phyloP scores from a whole-genome alignment of 2,888 invertebrate species.

The Cerastis rubricosa region DNA sequence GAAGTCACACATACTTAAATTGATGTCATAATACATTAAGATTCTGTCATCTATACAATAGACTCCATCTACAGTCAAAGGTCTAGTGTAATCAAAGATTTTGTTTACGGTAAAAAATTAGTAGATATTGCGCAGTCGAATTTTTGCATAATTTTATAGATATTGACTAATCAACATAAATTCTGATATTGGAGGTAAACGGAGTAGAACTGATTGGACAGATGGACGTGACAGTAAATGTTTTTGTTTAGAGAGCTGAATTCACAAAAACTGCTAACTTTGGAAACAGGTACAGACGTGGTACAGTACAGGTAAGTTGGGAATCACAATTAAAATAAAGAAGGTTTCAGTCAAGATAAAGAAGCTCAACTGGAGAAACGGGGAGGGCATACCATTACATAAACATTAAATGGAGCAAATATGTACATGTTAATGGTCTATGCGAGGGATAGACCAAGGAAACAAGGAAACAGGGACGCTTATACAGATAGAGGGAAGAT shows the following conservation, averaged over 20 bases:
- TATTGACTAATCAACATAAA: constrained; percentile 42
- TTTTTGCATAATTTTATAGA: constrained; percentile 55
- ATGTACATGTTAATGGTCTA: too few species aligned
- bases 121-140: constrained; percentile 41
- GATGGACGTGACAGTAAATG: constrained; percentile 8
- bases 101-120: constrained; percentile 46
- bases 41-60: background rate
- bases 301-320: background rate
- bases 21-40: background rate
- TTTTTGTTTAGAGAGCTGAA: constrained; percentile 5
- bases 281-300: too few species aligned
- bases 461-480: too few species aligned
- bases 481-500: background rate
- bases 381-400: too few species aligned
- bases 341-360: background rate
- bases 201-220: constrained; percentile 11
- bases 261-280: background rate
- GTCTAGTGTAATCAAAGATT: constrained; percentile 9
- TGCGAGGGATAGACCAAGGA: too few species aligned
- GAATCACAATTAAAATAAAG: background rate
- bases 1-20: background rate
- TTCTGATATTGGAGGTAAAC: constrained; percentile 13
- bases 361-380: background rate
- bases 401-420: too few species aligned
- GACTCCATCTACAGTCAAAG: background rate